Conservation (phyloP, 2,797 vertebrate species). For the Clarias platycephalus region DNA sequence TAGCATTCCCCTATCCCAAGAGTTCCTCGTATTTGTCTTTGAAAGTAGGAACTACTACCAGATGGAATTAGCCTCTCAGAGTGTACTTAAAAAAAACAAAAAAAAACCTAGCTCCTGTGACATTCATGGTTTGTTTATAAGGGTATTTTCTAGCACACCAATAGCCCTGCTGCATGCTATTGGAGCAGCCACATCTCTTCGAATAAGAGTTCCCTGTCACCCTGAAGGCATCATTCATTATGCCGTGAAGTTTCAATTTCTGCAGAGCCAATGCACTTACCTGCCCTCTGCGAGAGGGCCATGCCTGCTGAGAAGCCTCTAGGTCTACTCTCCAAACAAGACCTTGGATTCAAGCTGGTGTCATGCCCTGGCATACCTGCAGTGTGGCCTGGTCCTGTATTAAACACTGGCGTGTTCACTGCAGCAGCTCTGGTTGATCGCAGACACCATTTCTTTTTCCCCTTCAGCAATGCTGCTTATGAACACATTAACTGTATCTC, state of each 20-base stretch:
- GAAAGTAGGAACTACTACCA: conserved; percentile 7
- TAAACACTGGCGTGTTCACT: conserved; percentile 16
- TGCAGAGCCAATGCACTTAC: conserved; percentile 54
- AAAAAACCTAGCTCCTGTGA: conserved; percentile 27
- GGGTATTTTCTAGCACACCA: conserved; percentile 13
- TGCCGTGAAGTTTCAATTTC: conserved; percentile 66
- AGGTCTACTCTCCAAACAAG: conserved; percentile 40
- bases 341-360: conserved; percentile 41
- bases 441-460: conserved; percentile 43
- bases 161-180: conserved; percentile 22
- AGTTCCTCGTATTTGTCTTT: conserved; percentile 37
- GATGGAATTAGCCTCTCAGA: conserved; percentile 31
- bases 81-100: neutral
- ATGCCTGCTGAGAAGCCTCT: conserved; percentile 37
- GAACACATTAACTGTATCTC: conserved; percentile 38
- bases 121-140: conserved; percentile 48
- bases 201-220: conserved; percentile 62
- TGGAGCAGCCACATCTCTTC: conserved; percentile 30
- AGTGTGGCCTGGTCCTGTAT: conserved; percentile 23
- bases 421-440: conserved; percentile 26
- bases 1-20: conserved; percentile 22
- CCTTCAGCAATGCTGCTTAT: conserved; percentile 45
- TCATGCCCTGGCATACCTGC: conserved; percentile 27
- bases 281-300: conserved; percentile 41
- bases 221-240: conserved; percentile 69